A percentile compares a stretch with the other conserved stretches of the same genome.
phyloP scores from a whole-genome alignment of 2,797 vertebrate genomes.

The Karalla daura region DNA sequence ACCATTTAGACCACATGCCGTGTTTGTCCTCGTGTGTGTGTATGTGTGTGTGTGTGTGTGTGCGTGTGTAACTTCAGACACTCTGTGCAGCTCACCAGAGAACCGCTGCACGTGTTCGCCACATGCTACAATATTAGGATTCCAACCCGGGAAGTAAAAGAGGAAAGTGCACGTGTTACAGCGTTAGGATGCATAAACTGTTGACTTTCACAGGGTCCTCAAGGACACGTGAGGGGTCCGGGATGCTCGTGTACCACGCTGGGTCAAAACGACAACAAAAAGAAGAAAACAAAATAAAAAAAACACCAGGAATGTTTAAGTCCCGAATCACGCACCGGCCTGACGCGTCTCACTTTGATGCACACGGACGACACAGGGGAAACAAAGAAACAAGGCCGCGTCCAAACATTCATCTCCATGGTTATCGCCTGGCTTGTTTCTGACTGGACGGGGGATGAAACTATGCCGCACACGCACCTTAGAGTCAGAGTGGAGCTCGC shows the following conservation, averaged over 20 bases:
- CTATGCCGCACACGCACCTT: constrained; percentile 52
- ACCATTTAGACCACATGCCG: no score
- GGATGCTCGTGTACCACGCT: background rate
- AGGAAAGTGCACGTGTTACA: background rate
- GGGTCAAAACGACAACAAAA: no score
- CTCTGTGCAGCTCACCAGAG: background rate
- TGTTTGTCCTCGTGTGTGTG: no score
- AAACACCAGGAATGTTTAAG: background rate
- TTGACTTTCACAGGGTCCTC: background rate
- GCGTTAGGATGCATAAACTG: background rate
- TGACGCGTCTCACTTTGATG: background rate
- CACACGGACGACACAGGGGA: background rate
- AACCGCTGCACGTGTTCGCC: background rate
- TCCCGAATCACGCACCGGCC: background rate
- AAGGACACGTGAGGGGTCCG: background rate
- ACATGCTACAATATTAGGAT: background rate
- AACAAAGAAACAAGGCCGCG: no score
- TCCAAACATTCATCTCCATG: no score
- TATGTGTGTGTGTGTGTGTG: background rate
- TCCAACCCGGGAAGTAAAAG: background rate
- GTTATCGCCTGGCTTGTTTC: background rate
- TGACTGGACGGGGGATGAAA: background rate
- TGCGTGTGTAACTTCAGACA: background rate
- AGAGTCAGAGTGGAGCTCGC: constrained; percentile 76
- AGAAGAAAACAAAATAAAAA: no score